Conservation (phyloP, 1,140 invertebrate genomes). For the Anastrepha obliqua region DNA sequence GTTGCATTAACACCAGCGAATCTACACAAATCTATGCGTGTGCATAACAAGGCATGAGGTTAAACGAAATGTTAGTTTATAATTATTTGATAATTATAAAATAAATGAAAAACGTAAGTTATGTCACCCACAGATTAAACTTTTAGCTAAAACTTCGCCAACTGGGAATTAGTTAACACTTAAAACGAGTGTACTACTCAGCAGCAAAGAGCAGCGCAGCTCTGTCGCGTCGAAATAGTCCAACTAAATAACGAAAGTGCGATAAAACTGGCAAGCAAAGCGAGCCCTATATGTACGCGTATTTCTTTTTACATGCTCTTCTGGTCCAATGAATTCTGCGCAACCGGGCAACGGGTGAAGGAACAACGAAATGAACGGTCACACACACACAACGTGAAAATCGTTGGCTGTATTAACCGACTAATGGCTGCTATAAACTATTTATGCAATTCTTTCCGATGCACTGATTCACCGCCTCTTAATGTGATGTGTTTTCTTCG, state of each 20-base stretch:
- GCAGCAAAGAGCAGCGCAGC: neutral
- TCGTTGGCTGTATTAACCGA: conserved; percentile 19
- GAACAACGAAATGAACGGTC: neutral
- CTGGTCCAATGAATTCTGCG: too few species aligned
- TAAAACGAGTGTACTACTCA: neutral
- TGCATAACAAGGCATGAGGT: too few species aligned
- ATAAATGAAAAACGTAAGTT: too few species aligned
- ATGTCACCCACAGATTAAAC: too few species aligned
- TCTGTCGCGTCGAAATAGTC: neutral
- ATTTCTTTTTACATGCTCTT: neutral
- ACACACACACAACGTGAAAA: conserved; percentile 45
- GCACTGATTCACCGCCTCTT: neutral
- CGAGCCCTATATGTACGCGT: neutral
- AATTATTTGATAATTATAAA: too few species aligned
- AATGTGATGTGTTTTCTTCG: neutral
- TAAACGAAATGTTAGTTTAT: too few species aligned
- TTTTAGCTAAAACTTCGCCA: too few species aligned
- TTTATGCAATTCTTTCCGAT: neutral
- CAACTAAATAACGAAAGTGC: neutral
- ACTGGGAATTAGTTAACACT: too few species aligned
- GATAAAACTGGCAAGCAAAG: conserved; percentile 23
- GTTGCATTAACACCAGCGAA: neutral
- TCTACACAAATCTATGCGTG: too few species aligned
- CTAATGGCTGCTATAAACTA: conserved; percentile 39
- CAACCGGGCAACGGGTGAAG: neutral